Evolutionary conservation across 2,113 vertebrate genomes (phyloP).

Genomic region (Lamprologus tigripictilis): DNA sequence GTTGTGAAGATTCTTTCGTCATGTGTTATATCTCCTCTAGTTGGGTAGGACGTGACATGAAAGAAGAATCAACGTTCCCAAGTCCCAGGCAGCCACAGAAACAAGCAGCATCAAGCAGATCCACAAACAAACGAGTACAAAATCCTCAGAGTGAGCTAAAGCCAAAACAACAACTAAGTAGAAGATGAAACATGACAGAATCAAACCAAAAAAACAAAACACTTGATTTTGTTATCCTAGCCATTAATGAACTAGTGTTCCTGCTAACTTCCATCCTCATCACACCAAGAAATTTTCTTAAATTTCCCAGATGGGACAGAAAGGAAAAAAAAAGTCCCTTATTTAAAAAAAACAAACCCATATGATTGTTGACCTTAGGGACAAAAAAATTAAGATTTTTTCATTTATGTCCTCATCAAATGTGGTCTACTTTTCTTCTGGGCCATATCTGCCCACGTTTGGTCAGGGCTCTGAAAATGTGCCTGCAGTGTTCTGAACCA

Average conservation of each 20-base stretch:
- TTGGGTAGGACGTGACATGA: neutral
- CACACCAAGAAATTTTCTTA: neutral
- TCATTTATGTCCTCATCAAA: neutral
- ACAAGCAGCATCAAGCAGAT: neutral
- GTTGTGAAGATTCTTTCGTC: neutral
- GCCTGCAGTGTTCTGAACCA: too few relatives aligned
- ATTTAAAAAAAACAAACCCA: rapidly evolving
- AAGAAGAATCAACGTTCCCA: neutral
- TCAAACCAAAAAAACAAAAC: rapidly evolving
- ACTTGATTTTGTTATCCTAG: neutral
- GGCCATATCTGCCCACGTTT: neutral
- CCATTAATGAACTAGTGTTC: neutral
- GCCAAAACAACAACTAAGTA: neutral
- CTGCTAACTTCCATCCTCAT: neutral
- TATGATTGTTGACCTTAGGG: neutral
- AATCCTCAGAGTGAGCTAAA: neutral
- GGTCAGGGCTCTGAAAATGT: neutral
- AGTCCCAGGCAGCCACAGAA: neutral
- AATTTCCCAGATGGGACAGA: neutral
- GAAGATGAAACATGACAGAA: neutral
- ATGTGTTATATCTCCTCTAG: neutral
- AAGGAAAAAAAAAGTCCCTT: neutral
- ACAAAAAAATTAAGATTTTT: neutral
- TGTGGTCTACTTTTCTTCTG: neutral
- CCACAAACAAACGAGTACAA: neutral